Conservation (phyloP, 2,888 invertebrate genomes). For the Drosophila rubida region DNA sequence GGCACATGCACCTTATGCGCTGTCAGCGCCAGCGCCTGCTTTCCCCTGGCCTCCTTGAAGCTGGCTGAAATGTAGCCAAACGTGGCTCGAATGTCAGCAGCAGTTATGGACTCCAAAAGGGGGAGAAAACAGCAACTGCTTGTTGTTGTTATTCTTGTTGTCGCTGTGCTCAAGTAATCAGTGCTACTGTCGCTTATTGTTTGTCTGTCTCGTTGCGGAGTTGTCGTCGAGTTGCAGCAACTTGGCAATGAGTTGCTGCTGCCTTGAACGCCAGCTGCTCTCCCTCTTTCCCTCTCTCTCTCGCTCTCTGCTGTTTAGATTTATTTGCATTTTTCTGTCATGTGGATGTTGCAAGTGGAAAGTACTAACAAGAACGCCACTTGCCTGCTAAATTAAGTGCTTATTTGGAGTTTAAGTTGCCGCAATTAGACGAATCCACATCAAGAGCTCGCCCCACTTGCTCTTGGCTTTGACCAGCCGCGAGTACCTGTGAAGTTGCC, state of each 20-base stretch:
- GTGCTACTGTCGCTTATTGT: conserved; percentile 77
- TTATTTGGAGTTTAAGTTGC: conserved; percentile 77
- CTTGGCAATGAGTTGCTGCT: conserved; percentile 64
- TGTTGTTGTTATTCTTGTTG: conserved; percentile 44
- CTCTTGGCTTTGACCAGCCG: conserved; percentile 54
- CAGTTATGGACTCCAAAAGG: conserved; percentile 42
- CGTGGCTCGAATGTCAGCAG: conserved; percentile 76
- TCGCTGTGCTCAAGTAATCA: conserved; percentile 74
- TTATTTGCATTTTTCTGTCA: conserved; percentile 44
- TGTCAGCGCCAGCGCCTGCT: conserved; percentile 52
- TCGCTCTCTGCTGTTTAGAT: conserved; percentile 31
- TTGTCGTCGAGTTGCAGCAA: conserved; percentile 36
- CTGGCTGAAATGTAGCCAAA: conserved; percentile 76
- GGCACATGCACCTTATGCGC: conserved; percentile 74
- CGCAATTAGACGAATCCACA: conserved; percentile 67
- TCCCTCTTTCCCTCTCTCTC: neutral
- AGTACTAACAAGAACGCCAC: conserved; percentile 44
- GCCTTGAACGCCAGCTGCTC: conserved; percentile 60
- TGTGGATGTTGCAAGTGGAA: conserved; percentile 49
- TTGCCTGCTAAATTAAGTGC: conserved; percentile 77
- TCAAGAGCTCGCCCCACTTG: conserved; percentile 42
- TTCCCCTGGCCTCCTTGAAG: conserved; percentile 23
- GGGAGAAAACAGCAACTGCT: neutral
- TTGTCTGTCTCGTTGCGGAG: conserved; percentile 63
- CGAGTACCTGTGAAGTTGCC: conserved; percentile 38